phyloP scores from a whole-genome alignment of 2,888 invertebrate species.

The Cerastoderma edule region DNA sequence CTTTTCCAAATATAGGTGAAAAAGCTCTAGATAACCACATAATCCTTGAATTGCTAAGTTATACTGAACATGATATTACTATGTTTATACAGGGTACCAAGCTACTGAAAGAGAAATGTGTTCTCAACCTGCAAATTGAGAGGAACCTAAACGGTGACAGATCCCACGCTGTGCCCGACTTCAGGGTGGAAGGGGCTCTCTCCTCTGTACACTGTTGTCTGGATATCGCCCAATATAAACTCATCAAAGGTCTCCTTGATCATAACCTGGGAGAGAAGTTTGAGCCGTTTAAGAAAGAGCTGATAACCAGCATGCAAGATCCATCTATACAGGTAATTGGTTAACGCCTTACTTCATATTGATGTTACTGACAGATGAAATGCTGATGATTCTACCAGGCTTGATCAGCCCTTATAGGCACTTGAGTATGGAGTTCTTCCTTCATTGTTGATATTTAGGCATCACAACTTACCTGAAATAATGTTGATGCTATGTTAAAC shows the following conservation, averaged over 20 bases:
- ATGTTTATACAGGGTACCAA: constrained; percentile 71
- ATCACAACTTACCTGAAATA: too few relatives aligned
- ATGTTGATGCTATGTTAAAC: too few relatives aligned
- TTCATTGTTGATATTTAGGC: too few relatives aligned
- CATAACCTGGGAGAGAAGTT: constrained; percentile 95
- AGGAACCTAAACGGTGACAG: constrained; percentile 89
- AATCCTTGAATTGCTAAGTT: too few relatives aligned
- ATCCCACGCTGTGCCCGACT: constrained; percentile 88
- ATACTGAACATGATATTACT: too few relatives aligned
- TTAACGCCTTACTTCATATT: too few relatives aligned
- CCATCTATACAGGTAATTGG: constrained; percentile 82
- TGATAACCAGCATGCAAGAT: constrained; percentile 84
- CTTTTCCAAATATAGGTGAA: too few relatives aligned
- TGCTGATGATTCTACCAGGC: too few relatives aligned
- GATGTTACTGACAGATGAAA: too few relatives aligned
- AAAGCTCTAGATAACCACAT: too few relatives aligned
- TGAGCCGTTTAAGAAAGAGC: constrained; percentile 84
- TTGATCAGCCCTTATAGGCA: too few relatives aligned
- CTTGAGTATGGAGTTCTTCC: too few relatives aligned
- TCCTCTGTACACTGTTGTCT: constrained; percentile 93
- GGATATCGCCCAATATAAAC: constrained; percentile 93
- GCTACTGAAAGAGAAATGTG: constrained; percentile 89
- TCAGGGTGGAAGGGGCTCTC: constrained; percentile 89
- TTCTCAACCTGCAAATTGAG: constrained; percentile 91
- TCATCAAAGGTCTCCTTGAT: constrained; percentile 93